phyloP scores from a whole-genome alignment of 2,888 invertebrate genomes.

The Carcina quercana region DNA sequence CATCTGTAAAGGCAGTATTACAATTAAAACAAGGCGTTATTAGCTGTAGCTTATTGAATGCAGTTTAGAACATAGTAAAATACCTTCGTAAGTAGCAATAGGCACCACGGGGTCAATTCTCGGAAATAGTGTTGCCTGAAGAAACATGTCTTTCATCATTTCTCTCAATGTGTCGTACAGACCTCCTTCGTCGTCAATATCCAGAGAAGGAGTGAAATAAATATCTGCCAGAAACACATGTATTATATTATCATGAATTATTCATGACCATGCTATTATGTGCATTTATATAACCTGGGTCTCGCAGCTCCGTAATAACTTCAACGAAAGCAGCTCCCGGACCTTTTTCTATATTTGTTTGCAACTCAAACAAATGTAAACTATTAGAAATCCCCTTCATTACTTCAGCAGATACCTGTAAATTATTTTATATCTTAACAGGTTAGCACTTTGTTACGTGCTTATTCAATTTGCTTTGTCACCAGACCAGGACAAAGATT shows the following conservation, averaged over 20 bases:
- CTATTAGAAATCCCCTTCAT: conserved; percentile 67
- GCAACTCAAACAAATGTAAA: conserved; percentile 72
- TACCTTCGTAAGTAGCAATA: conserved; percentile 57
- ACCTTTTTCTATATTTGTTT: conserved; percentile 73
- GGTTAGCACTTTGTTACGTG: too few species aligned
- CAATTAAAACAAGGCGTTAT: too few species aligned
- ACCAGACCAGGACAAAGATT: too few species aligned
- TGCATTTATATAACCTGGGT: too few species aligned
- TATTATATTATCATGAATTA: not conserved
- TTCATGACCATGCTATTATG: conserved; percentile 1
- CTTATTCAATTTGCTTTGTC: too few species aligned
- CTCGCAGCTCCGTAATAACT: conserved; percentile 81
- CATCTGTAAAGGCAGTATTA: too few species aligned
- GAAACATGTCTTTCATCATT: conserved; percentile 84
- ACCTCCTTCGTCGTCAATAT: conserved; percentile 77
- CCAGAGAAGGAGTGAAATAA: conserved; percentile 82
- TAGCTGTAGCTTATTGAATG: too few species aligned
- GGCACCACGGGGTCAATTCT: conserved; percentile 75
- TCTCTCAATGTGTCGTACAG: conserved; percentile 79
- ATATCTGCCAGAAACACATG: conserved; percentile 69
- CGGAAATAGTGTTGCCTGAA: conserved; percentile 81
- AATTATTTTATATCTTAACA: too few species aligned
- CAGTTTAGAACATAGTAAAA: too few species aligned
- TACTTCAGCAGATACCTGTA: conserved; percentile 53
- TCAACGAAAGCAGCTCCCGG: conserved; percentile 83